Percentiles rank a stretch among this genome's conserved stretches.
These are phyloP conservation scores for Malacoraja senta DNA, from an alignment of 2,797 vertebrate genomes.

Conservation along the genomic window DNA sequence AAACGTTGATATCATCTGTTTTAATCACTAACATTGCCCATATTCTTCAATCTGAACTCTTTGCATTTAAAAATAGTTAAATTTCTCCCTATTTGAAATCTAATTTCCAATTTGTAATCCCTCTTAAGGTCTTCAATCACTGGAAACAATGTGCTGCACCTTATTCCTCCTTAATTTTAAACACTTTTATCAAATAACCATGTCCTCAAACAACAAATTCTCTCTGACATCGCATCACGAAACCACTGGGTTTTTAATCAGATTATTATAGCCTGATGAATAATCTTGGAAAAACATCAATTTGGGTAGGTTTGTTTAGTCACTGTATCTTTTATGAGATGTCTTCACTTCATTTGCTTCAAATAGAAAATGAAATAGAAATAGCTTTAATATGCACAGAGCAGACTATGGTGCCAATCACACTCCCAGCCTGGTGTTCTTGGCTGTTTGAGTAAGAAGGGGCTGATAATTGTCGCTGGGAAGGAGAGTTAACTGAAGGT, in stretches of 20 bases:
- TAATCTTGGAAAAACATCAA: not conserved
- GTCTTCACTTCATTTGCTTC: not conserved
- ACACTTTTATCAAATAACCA: not conserved
- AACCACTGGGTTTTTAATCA: not conserved
- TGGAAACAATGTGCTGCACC: not conserved
- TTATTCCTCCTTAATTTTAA: not conserved
- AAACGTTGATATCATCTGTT: not conserved
- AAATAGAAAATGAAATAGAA: not conserved
- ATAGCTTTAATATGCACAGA: not conserved
- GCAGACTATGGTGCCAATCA: not conserved
- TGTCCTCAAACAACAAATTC: not conserved
- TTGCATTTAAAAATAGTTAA: not conserved
- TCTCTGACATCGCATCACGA: not conserved
- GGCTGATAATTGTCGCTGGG: not conserved
- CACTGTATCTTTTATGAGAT: not conserved
- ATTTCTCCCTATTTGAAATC: not conserved
- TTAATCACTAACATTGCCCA: not conserved
- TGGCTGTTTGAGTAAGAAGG: not conserved
- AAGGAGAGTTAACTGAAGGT: not conserved
- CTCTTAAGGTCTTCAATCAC: no score
- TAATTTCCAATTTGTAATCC: not conserved
- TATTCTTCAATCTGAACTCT: not conserved
- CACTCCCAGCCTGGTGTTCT: not conserved
- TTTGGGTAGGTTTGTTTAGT: not conserved
- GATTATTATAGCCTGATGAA: not conserved